Conservation (phyloP, 1,140 invertebrate species). For the Paracyclopina nana region DNA sequence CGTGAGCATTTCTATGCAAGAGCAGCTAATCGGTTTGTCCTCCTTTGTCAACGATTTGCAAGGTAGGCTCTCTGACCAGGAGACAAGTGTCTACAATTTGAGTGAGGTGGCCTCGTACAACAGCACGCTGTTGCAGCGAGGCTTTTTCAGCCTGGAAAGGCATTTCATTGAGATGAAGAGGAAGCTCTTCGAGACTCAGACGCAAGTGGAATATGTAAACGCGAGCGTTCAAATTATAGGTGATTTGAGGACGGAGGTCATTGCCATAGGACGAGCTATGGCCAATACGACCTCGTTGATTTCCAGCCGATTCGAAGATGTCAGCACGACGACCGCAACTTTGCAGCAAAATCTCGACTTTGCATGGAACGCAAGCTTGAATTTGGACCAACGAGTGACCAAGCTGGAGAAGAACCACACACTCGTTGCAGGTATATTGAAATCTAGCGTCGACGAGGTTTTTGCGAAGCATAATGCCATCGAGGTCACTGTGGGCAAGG, state of each 20-base stretch:
- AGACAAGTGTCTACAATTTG: not conserved
- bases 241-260: not conserved
- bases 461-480: not conserved
- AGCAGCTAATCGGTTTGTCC: too few species aligned
- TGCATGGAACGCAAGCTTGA: not conserved
- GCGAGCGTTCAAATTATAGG: not conserved
- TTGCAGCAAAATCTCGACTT: not conserved
- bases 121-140: not conserved
- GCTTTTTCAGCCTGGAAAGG: not conserved
- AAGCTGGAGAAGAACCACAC: not conserved
- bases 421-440: not conserved
- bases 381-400: not conserved
- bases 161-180: slow-evolving; percentile 1
- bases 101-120: not conserved
- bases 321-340: not conserved
- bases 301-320: not conserved
- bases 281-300: not conserved
- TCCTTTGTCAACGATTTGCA: not conserved
- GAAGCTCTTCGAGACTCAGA: not conserved
- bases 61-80: not conserved
- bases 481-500: not conserved
- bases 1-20: too few species aligned
- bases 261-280: not conserved
- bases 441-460: not conserved
- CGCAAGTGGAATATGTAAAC: not conserved